Evolutionary conservation across 2,888 invertebrate species (phyloP), one percentile per base, ranked within the genome.

Genomic region (Ferdinandea cuprea): DNA sequence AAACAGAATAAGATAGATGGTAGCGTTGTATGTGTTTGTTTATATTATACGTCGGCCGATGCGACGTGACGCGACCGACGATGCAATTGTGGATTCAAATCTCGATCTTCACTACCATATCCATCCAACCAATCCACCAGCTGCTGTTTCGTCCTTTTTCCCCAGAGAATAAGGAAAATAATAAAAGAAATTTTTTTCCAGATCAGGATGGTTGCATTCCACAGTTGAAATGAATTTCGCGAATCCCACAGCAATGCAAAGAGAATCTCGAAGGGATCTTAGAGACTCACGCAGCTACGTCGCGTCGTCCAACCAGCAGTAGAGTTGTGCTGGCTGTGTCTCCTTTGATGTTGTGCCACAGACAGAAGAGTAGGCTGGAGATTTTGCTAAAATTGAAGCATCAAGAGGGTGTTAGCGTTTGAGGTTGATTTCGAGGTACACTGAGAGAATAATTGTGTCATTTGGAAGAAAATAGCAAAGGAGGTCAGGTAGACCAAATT

Each of bases 61-160:
- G 32, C 25, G 2, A 25, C 25, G 8, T 40, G 40, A 7, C 56
- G 30, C 42, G 32, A 54, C 4, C 58, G 40, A 7, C 56, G 30
- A 50, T 40, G 61, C 4, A 58, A 32, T 61, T 71, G 44, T 42
- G 80, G 42, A 69, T 58, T 74, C 63, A 66, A 80, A 80, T 80
- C 79, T 74, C 37, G 69, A 80, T 80, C 80, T 74, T 50, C 28
- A 30, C 46, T 56, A 42, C 54, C 40, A 54, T 46, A 68, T 46
- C 46, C 58, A 68, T 46, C 46, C 58, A n/a, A 6, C 25, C 7
- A n/a, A 11, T 7, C 25, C 1, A 69, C 52, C 54, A 56, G 63
- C 48, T 19, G 25, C 42, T 30, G 35, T n/a, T n/a, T n/a, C n/a
- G n/a, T 58, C 13, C 40, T 40, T 8, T 48, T 35, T 13, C 37